phyloP scores from a whole-genome alignment of 2,888 invertebrate genomes.

The Clanis bilineata region DNA sequence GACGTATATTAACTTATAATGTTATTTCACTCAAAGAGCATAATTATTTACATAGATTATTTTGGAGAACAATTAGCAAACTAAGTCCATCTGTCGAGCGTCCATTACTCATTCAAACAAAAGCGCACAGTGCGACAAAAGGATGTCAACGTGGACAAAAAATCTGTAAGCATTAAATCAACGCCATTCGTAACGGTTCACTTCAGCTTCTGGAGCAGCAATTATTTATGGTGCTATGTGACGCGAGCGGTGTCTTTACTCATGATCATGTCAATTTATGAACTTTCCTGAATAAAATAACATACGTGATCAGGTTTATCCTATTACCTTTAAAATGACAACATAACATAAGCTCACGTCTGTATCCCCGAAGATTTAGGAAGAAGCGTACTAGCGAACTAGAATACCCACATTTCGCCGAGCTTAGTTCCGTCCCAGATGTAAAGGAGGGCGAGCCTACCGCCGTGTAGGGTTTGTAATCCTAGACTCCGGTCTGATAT shows the following conservation, averaged over 20 bases:
- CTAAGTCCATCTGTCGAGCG: slow-evolving; percentile 20
- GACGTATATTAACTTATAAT: not conserved
- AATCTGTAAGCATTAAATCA: slow-evolving; percentile 54
- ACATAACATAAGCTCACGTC: too few species aligned
- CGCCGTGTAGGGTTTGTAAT: too few species aligned
- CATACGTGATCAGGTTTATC: not conserved
- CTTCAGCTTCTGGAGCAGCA: slow-evolving; percentile 39
- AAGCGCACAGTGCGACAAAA: slow-evolving; percentile 37
- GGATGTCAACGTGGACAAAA: slow-evolving; percentile 15
- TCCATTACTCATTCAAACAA: slow-evolving; percentile 23
- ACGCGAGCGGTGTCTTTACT: slow-evolving; percentile 25
- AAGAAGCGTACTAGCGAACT: too few species aligned
- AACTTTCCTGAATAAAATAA: not conserved
- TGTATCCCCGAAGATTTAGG: too few species aligned
- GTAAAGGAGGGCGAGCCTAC: too few species aligned
- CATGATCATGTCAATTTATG: not conserved
- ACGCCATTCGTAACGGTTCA: slow-evolving; percentile 56
- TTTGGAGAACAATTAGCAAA: slow-evolving; percentile 13
- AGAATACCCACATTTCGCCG: too few species aligned
- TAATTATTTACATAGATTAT: slow-evolving; percentile 15
- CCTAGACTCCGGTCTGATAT: too few species aligned
- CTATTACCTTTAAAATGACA: too few species aligned
- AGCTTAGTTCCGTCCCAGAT: too few species aligned
- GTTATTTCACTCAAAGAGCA: not conserved
- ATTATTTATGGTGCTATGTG: slow-evolving; percentile 31